Conservation (phyloP, 2,113 vertebrate genomes). For the Bufo gargarizans region DNA sequence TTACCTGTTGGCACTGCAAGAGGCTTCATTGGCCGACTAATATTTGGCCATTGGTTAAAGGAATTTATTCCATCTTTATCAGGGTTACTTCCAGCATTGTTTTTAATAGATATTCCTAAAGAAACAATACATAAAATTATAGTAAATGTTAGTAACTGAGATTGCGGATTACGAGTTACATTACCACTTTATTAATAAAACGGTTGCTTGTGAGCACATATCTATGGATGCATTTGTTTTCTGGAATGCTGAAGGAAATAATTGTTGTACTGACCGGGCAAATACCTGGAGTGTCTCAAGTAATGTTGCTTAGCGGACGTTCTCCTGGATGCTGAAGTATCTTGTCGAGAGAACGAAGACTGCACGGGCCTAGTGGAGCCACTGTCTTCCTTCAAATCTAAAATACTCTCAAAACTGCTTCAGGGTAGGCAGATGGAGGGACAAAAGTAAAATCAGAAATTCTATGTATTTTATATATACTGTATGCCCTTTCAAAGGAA, state of each 20-base stretch:
- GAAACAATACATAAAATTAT: conserved; percentile 38
- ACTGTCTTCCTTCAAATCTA: conserved; percentile 82
- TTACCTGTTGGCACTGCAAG: conserved; percentile 70
- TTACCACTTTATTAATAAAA: too few relatives aligned
- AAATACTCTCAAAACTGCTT: conserved; percentile 83
- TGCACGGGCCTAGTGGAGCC: conserved; percentile 80
- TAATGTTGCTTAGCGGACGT: conserved; percentile 87
- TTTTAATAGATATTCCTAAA: conserved; percentile 86
- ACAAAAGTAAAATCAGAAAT: conserved; percentile 32
- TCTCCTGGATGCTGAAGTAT: conserved; percentile 73
- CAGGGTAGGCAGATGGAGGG: not conserved
- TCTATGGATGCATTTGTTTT: not conserved
- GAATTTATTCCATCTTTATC: conserved; percentile 75
- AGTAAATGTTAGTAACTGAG: not conserved
- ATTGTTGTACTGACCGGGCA: conserved; percentile 80
- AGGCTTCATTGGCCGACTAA: conserved; percentile 75
- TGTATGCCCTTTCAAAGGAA: too few relatives aligned
- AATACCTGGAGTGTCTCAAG: conserved; percentile 88
- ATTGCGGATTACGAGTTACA: too few relatives aligned
- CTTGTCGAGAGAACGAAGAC: conserved; percentile 72
- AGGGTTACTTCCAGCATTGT: conserved; percentile 74
- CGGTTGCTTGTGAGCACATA: too few relatives aligned
- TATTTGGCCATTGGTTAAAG: conserved; percentile 79
- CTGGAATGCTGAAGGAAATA: not conserved
- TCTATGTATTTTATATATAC: not conserved